Base-by-base conservation (phyloP, 1,140 invertebrate genomes). In the Adoxophyes honmai region DNA sequence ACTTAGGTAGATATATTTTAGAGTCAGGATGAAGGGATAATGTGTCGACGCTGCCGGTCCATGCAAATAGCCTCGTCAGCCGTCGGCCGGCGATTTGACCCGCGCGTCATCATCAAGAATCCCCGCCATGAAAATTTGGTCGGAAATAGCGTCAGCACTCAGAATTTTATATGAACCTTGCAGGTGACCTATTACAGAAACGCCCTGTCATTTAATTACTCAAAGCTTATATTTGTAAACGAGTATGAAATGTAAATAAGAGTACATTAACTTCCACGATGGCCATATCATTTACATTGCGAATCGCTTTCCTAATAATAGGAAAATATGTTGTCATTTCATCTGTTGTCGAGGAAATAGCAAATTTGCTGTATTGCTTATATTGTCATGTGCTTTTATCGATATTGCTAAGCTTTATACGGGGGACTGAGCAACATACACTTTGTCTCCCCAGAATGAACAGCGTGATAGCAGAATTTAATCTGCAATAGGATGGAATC, bases 11-110 rank as follows among this genome's bases (percentile, higher is more conserved):
- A 34, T 65, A 66, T 68, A 68, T 73, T 70, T 70, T 62, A 58
- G 60, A 68, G 62, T 68, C 62, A 59, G 60, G 66, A 63, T 65
- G 57, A 38, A 56, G 66, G 71, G 68, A 71, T 71, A 71, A 71
- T 74, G 71, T 61, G 68, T 59, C n/a, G 63, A 58, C 59, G 58
- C 21, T 52, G 62, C 18, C 59, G 38, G 62, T 34, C 53, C 55
- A 58, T 59, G 60, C 60, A 71, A 71, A 70, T 71, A 71, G 59
- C 65, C 33, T 10, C 39, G 54, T 39, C 48, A 60, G 33, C 57
- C 59, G 21, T 28, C 21, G 21, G 21, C 21, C 57, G 56, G 52
- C 56, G 52, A 56, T 33, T 56, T 48, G 55, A 55, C 60, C 60
- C 61, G 42, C 52, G 34, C 64, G 61, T 68, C 65, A 64, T 61